Conservation (phyloP, 2,888 invertebrate genomes). For the Sarcophaga subvicina region DNA sequence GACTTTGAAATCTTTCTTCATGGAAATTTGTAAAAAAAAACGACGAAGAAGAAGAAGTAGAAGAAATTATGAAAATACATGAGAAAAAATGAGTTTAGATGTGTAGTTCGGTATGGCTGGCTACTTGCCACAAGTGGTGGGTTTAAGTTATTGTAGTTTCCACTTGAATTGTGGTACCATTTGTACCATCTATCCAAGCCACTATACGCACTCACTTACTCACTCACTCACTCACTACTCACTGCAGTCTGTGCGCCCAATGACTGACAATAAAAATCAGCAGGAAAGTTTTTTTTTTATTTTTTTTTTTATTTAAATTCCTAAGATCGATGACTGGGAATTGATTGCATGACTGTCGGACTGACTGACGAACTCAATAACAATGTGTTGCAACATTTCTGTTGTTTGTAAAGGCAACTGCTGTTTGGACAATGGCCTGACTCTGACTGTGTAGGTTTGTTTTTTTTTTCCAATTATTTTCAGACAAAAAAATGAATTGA, state of each 20-base stretch:
- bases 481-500: not conserved
- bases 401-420: not conserved
- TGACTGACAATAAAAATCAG: slow-evolving; percentile 38
- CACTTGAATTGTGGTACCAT: slow-evolving; percentile 22
- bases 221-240: not conserved
- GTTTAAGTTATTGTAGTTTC: not conserved
- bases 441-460: not conserved
- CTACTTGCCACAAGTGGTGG: slow-evolving; percentile 51
- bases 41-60: not conserved
- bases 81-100: slow-evolving; percentile 8
- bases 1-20: slow-evolving; percentile 30
- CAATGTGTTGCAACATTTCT: not conserved
- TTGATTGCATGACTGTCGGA: not conserved
- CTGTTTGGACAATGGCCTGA: not conserved
- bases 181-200: not conserved
- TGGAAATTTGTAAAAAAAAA: slow-evolving; percentile 2
- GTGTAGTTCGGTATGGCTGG: slow-evolving; percentile 3
- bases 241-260: not conserved
- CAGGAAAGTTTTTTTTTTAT: slow-evolving; percentile 6
- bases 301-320: slow-evolving; percentile 17
- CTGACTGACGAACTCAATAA: not conserved
- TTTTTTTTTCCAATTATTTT: not conserved
- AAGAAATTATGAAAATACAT: not conserved
- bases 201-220: not conserved
- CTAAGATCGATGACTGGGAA: slow-evolving; percentile 19